A percentile compares a stretch with the other conserved stretches of the same genome.
These are phyloP conservation scores for Raja brachyura DNA, from an alignment of 2,113 vertebrate genomes.

Conservation along the genomic window DNA sequence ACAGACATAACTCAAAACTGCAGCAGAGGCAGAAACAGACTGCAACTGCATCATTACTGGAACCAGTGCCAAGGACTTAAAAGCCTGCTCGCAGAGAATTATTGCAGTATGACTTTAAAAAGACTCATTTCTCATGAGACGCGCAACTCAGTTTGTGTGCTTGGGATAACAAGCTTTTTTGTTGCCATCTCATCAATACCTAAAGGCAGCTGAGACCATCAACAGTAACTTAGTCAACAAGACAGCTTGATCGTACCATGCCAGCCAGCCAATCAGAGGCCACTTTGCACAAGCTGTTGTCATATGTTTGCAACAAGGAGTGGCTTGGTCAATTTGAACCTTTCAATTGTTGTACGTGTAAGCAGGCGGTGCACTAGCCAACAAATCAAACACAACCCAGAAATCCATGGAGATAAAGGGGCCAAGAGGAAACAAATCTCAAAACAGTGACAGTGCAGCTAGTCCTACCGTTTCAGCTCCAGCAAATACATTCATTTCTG, in stretches of 20 bases:
- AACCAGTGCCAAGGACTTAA: neutral
- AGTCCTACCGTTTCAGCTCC: no score
- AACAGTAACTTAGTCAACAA: constrained; percentile 22
- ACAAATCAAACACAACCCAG: neutral
- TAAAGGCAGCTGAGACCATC: neutral
- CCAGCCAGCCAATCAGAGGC: neutral
- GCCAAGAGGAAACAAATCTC: no score
- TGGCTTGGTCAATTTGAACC: neutral
- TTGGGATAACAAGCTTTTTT: neutral
- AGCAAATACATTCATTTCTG: no score
- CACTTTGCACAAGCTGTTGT: neutral
- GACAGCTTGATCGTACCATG: neutral
- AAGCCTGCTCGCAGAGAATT: neutral
- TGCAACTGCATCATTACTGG: neutral
- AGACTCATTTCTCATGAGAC: no score
- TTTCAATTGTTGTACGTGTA: neutral
- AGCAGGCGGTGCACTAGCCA: neutral
- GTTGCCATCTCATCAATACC: neutral
- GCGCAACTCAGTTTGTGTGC: neutral
- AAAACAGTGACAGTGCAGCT: neutral
- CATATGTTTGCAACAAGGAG: neutral
- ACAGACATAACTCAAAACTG: no score
- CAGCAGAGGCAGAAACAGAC: neutral
- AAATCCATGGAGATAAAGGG: neutral
- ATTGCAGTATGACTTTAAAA: neutral